A percentile compares a stretch with the other conserved stretches of the same genome.
phyloP scores from a whole-genome alignment of 2,797 vertebrate species.

The Darevskia mixta region DNA sequence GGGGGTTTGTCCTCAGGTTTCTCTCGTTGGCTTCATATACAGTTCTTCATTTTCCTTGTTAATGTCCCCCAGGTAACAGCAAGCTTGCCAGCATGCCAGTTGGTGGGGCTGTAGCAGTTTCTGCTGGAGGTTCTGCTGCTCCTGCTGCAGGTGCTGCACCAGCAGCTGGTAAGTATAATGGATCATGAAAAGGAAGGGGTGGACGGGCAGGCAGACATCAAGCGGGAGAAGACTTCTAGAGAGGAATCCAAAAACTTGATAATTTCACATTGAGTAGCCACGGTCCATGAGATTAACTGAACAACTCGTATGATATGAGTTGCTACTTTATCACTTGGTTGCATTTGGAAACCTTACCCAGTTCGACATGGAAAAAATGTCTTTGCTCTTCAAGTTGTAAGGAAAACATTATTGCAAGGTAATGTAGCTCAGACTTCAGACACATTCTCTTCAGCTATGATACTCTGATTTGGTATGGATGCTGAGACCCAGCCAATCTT shows the following conservation, averaged over 20 bases:
- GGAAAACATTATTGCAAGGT: background rate
- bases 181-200: background rate
- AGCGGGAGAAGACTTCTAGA: background rate
- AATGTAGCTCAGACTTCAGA: background rate
- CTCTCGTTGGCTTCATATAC: background rate
- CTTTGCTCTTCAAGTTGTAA: background rate
- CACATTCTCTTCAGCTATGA: background rate
- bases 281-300: no score
- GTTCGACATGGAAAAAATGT: no score
- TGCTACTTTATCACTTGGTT: no score
- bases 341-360: no score
- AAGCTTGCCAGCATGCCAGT: constrained; percentile 82
- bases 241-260: background rate
- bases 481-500: no score
- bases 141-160: constrained; percentile 78
- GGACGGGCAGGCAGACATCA: background rate
- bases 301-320: background rate
- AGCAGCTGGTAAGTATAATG: constrained; percentile 75
- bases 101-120: constrained; percentile 75
- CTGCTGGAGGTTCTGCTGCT: constrained; percentile 75
- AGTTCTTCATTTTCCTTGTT: background rate
- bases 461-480: background rate
- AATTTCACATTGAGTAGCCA: background rate
- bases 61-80: constrained; percentile 71
- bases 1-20: background rate